Conservation (phyloP, 2,797 vertebrate species). For the Potorous gilbertii region DNA sequence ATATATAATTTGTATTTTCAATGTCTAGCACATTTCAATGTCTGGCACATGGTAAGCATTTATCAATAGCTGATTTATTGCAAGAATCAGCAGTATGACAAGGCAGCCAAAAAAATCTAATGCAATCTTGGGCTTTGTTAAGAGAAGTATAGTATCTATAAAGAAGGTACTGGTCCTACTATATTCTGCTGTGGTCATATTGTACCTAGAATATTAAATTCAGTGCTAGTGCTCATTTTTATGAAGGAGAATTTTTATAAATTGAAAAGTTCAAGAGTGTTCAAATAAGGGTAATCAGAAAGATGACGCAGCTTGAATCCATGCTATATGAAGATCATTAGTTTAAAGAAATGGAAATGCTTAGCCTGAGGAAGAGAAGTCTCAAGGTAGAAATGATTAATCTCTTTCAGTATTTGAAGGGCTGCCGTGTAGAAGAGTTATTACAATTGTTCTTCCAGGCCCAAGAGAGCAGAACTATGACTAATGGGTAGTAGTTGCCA, state of each 20-base stretch:
- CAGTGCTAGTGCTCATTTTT: background rate
- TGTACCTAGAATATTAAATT: background rate
- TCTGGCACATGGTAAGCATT: background rate
- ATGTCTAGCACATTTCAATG: background rate
- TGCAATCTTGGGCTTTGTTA: background rate
- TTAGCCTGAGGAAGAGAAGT: background rate
- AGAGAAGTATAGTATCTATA: background rate
- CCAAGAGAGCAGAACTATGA: background rate
- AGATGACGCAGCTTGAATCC: background rate
- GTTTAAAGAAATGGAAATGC: background rate
- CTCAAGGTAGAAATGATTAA: background rate
- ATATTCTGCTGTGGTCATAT: background rate
- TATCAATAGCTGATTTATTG: background rate
- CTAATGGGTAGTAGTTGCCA: background rate
- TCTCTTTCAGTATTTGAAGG: background rate
- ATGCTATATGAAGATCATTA: background rate
- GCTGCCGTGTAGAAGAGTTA: background rate
- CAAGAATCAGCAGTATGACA: background rate
- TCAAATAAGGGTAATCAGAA: background rate
- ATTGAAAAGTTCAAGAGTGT: background rate
- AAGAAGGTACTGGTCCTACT: background rate
- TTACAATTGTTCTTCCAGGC: background rate
- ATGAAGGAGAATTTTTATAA: background rate
- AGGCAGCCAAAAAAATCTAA: background rate
- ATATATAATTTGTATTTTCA: background rate